phyloP scores from a whole-genome alignment of 64 coral and sea anemone species.

The Stichodactyla mertensii region DNA sequence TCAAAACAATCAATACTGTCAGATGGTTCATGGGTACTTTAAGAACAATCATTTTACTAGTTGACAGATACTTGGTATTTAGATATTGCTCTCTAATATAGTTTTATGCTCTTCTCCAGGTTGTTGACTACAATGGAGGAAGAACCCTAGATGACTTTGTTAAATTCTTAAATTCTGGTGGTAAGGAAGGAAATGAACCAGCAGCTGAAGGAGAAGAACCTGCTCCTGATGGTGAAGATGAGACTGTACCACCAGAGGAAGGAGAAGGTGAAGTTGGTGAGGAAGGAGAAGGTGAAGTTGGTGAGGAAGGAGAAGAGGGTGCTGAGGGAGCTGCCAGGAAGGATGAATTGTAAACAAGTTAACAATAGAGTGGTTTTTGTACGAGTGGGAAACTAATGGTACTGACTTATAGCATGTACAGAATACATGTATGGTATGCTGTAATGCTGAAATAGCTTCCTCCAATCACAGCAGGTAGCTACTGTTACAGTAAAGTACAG shows the following conservation, averaged over 20 bases:
- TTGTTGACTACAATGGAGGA: constrained; percentile 96
- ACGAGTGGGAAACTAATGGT: too few species aligned
- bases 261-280: constrained; percentile 19
- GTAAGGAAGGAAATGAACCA: constrained; percentile 63
- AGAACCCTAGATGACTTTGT: constrained; percentile 81
- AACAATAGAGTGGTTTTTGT: too few species aligned
- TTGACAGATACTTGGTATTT: too few species aligned
- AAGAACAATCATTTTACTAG: too few species aligned
- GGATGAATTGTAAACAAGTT: constrained; percentile 81
- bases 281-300: constrained; percentile 24
- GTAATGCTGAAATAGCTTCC: too few species aligned
- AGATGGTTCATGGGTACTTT: too few species aligned
- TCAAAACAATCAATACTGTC: too few species aligned
- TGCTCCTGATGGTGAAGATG: constrained; percentile 56
- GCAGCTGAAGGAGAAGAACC: constrained; percentile 67
- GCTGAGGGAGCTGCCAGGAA: constrained; percentile 35
- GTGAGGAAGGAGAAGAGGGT: constrained; percentile 43
- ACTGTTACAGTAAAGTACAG: too few species aligned
- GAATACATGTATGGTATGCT: too few species aligned
- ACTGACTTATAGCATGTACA: too few species aligned
- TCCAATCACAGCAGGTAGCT: too few species aligned
- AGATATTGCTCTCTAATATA: too few species aligned
- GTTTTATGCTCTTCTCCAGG: constrained; percentile 7
- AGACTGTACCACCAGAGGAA: constrained; percentile 19
- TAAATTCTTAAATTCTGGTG: constrained; percentile 86